Evolutionary conservation across 2,113 vertebrate species (phyloP).

Genomic region (Pongo pygmaeus): DNA sequence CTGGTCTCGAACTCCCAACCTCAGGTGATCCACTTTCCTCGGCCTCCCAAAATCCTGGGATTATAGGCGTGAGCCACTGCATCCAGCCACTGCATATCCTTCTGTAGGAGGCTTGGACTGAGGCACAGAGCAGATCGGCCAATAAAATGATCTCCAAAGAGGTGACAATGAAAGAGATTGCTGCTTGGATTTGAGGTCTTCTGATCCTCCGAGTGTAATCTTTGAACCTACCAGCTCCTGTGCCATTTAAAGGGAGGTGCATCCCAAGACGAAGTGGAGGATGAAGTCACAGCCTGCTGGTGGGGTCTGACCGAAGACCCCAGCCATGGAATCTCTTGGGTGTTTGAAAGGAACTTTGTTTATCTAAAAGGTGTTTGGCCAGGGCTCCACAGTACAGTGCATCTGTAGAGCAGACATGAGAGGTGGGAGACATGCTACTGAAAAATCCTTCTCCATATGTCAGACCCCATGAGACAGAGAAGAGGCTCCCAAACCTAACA

Average conservation of each 20-base stretch:
- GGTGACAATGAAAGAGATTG: background rate
- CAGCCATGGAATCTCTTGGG: background rate
- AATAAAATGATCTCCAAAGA: background rate
- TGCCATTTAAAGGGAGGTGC: background rate
- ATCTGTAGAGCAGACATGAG: background rate
- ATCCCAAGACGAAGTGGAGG: rapidly evolving
- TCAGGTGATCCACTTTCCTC: no score
- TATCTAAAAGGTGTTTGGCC: background rate
- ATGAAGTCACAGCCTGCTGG: background rate
- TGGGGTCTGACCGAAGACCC: background rate
- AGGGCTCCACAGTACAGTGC: no score
- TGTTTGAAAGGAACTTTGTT: background rate
- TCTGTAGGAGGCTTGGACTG: background rate
- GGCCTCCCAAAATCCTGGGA: no score
- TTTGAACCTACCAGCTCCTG: background rate
- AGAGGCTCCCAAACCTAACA: background rate
- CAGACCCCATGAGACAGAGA: background rate
- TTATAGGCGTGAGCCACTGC: no score
- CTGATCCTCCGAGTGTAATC: background rate
- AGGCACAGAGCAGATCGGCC: background rate
- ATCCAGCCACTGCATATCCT: background rate
- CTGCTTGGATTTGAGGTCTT: background rate
- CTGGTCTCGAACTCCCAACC: no score
- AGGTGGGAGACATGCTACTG: background rate
- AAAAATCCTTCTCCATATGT: background rate